Percentiles rank a stretch among this genome's conserved stretches.
phyloP scores from a whole-genome alignment of 2,113 vertebrate genomes.

The Pipra filicauda region DNA sequence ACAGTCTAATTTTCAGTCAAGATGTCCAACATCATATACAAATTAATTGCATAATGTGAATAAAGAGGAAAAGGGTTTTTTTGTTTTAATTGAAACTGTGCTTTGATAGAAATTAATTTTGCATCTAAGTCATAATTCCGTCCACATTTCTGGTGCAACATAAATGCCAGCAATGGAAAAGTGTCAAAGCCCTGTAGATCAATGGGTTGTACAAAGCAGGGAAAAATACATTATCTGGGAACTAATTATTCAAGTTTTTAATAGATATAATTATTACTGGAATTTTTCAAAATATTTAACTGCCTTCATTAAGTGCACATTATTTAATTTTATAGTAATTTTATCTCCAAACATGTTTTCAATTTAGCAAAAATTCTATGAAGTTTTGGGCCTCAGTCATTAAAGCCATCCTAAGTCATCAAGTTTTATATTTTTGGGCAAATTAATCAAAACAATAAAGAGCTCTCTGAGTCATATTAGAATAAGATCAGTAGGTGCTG shows the following conservation, averaged over 20 bases:
- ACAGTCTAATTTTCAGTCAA: background rate
- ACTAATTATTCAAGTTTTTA: background rate
- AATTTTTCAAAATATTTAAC: background rate
- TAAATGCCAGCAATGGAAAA: background rate
- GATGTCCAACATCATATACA: background rate
- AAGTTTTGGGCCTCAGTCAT: background rate
- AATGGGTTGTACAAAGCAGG: background rate
- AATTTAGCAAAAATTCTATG: background rate
- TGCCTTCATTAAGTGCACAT: background rate
- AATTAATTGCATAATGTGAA: background rate
- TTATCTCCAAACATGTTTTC: background rate
- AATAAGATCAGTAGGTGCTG: background rate
- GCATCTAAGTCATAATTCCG: background rate
- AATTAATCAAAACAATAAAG: background rate
- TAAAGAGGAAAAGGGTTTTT: accelerated
- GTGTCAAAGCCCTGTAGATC: background rate
- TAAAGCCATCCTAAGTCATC: background rate
- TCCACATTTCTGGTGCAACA: background rate
- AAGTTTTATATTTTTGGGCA: background rate
- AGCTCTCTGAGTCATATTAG: background rate
- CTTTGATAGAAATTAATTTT: background rate
- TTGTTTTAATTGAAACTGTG: background rate
- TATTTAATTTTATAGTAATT: background rate
- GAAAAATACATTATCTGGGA: background rate
- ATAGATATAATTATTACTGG: background rate